Base-by-base conservation (phyloP, 2,888 invertebrate species). In the Apodemia hepburni region DNA sequence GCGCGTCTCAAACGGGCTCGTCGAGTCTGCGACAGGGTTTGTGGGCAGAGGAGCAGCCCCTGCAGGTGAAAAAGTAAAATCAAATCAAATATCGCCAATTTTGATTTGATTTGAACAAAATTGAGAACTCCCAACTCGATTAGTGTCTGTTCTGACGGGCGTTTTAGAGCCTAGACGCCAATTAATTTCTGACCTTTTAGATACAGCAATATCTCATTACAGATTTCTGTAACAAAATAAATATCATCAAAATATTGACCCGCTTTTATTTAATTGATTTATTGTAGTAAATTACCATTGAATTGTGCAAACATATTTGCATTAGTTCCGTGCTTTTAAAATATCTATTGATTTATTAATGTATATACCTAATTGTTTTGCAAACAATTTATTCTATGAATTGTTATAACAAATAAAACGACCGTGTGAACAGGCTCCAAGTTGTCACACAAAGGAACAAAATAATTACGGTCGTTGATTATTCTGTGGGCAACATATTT, bases 41-140 rank as follows among this genome's bases (percentile, higher is more conserved):
- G 96, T 82, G 97, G 96, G 92, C 96, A 96, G 93, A 97, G 96
- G 89, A 97, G 95, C 92, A 96, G 95, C 84, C 96, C 96, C 95
- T 96, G 95, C 79, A 82, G 87, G 82, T 83, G 79, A 84, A 84
- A 87, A 89, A 87, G 73, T 83, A 70, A 79, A 81, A 83, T 80
- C 84, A 82, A 84, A 84, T 79, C 84, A 82, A 81, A 81, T 66
- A 70, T 66, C 65, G 74, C 78, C 83, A 84, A 82, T 83, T 82
- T 84, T 80, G 82, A 82, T 81, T 82, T 76, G 61, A 70, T 75
- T 68, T 54, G 12, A 27, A 45, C 18, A 45, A 47, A 42, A 60
- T 29, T 71, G 74, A 77, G 71, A 76, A 81, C 82, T 73, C 74
- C 80, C 78, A 79, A 81, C 27, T 67, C 51, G n/a, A n/a, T 57